Conservation (phyloP, 1,140 invertebrate genomes). For the Stenopsyche tienmushanensis region DNA sequence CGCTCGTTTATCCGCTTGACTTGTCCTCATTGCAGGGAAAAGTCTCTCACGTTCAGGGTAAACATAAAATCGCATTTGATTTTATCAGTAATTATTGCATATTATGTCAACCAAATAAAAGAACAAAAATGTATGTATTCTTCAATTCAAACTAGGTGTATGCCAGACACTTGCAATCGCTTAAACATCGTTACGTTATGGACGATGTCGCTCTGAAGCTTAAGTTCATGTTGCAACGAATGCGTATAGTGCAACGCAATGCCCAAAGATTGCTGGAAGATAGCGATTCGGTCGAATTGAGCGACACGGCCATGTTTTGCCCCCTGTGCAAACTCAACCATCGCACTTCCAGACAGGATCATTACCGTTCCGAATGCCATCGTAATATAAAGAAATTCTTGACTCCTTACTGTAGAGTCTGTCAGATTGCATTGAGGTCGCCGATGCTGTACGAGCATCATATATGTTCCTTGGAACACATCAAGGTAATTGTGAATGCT, state of each 20-base stretch:
- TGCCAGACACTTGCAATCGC: constrained; percentile 67
- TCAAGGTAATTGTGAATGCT: constrained; percentile 61
- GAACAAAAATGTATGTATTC: background rate
- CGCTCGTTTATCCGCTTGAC: constrained; percentile 66
- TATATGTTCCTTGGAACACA: constrained; percentile 74
- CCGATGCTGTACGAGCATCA: constrained; percentile 81
- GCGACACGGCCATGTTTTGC: constrained; percentile 68
- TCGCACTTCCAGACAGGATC: constrained; percentile 70
- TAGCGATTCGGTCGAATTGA: constrained; percentile 64
- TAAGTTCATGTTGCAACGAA: constrained; percentile 67
- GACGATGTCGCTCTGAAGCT: constrained; percentile 68
- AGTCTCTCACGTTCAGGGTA: constrained; percentile 70
- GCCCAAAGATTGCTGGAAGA: constrained; percentile 71
- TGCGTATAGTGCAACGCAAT: constrained; percentile 72
- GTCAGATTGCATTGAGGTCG: constrained; percentile 71
- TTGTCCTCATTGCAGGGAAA: constrained; percentile 73
- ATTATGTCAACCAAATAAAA: constrained; percentile 17
- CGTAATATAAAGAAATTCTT: constrained; percentile 79
- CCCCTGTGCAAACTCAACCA: constrained; percentile 79
- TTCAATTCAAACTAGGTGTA: constrained; percentile 56
- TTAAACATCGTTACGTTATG: constrained; percentile 70
- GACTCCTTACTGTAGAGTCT: constrained; percentile 74
- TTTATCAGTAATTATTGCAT: constrained; percentile 17
- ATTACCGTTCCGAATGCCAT: constrained; percentile 74
- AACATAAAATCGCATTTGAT: constrained; percentile 20